Evolutionary conservation across 2,888 invertebrate genomes (phyloP).

Genomic region (Cephus rjabovi): DNA sequence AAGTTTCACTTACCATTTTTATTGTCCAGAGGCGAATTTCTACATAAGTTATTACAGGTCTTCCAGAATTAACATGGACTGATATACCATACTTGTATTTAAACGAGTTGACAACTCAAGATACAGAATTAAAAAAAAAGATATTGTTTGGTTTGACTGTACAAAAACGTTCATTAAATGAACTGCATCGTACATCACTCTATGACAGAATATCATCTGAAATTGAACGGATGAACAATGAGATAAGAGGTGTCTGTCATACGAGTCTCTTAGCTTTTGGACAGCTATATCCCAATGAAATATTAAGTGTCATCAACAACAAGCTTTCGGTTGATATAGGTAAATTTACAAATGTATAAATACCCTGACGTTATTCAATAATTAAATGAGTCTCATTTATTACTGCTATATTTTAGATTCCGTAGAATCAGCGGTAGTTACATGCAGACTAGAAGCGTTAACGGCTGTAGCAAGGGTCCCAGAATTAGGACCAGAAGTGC

Average conservation of each 20-base stretch:
- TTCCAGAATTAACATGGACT: conserved; percentile 57
- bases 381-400: conserved; percentile 8
- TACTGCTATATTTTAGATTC: conserved; percentile 39
- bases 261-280: conserved; percentile 70
- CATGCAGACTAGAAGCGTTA: conserved; percentile 47
- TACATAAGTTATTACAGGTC: conserved; percentile 35
- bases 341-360: conserved; percentile 37
- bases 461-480: conserved; percentile 44
- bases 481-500: conserved; percentile 42
- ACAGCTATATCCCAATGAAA: conserved; percentile 69
- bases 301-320: conserved; percentile 69
- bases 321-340: conserved; percentile 51
- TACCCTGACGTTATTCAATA: conserved; percentile 43
- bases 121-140: conserved; percentile 68
- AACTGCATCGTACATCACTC: conserved; percentile 68
- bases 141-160: conserved; percentile 69
- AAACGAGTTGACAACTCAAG: conserved; percentile 66
- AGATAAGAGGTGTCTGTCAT: conserved; percentile 67
- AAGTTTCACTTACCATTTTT: conserved; percentile 18
- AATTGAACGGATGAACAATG: conserved; percentile 66
- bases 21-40: neutral
- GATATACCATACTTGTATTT: conserved; percentile 67
- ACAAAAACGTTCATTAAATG: conserved; percentile 67
- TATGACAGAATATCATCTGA: conserved; percentile 69
- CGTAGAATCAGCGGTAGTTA: conserved; percentile 25